phyloP scores from a whole-genome alignment of 2,113 vertebrate species.

The Drymodes brunneopygia region DNA sequence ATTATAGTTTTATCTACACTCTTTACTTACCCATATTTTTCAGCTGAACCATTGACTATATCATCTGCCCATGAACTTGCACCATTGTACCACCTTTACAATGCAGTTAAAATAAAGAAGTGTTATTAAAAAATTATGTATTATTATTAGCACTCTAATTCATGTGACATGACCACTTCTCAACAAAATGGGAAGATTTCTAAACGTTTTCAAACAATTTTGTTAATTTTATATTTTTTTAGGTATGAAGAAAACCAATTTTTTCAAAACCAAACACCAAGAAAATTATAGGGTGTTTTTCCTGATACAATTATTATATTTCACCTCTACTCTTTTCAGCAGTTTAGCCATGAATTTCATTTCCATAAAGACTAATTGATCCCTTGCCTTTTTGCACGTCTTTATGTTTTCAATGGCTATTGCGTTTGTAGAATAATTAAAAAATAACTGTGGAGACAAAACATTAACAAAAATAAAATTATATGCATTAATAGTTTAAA shows the following conservation, averaged over 20 bases:
- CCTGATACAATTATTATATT: background rate
- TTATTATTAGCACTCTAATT: background rate
- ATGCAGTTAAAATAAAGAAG: constrained; percentile 70
- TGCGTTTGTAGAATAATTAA: background rate
- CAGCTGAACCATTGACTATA: constrained; percentile 76
- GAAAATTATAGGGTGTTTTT: background rate
- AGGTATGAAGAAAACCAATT: background rate
- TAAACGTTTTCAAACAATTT: background rate
- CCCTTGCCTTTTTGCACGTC: background rate
- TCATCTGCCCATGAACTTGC: constrained; percentile 76
- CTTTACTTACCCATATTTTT: constrained; percentile 72
- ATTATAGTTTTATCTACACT: constrained; percentile 28
- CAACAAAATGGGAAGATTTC: background rate
- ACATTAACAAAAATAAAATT: background rate
- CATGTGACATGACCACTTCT: background rate
- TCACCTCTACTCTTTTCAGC: background rate
- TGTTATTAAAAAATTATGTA: constrained; percentile 31
- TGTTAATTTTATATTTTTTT: background rate
- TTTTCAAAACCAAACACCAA: background rate
- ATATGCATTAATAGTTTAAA: background rate
- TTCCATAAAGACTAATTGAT: background rate
- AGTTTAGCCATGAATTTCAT: background rate
- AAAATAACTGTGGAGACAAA: background rate
- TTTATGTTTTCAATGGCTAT: background rate
- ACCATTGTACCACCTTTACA: constrained; percentile 76